Evolutionary conservation across 2,888 invertebrate species (phyloP).

Genomic region (Melipona bicolor): DNA sequence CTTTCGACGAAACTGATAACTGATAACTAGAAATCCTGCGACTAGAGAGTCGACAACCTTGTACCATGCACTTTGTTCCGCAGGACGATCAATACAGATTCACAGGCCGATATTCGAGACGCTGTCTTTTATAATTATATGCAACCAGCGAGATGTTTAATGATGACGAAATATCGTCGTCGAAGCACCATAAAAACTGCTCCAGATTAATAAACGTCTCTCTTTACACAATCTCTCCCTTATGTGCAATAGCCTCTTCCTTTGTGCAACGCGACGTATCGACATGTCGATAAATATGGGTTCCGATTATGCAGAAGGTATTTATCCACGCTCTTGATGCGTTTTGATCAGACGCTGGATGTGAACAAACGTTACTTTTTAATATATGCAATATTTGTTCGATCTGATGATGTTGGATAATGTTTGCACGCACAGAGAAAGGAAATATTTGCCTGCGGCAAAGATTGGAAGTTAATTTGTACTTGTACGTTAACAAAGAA

Average conservation of each 20-base stretch:
- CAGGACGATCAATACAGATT: conserved; percentile 44
- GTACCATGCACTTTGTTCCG: conserved; percentile 55
- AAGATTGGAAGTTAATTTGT: background rate
- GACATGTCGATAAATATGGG: background rate
- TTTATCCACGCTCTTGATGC: background rate
- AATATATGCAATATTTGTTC: background rate
- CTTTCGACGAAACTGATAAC: conserved; percentile 45
- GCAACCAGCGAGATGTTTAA: conserved; percentile 25
- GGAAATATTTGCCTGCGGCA: background rate
- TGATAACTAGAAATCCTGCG: conserved; percentile 45
- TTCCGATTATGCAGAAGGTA: too few species aligned
- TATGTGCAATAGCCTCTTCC: background rate
- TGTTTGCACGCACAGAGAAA: too few species aligned
- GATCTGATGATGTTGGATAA: too few species aligned
- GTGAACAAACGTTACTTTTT: background rate
- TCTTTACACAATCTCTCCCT: conserved; percentile 39
- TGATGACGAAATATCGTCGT: conserved; percentile 39
- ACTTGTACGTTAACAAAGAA: background rate
- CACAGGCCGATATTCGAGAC: conserved; percentile 40
- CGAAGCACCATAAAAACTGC: conserved; percentile 39
- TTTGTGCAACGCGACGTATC: conserved; percentile 8
- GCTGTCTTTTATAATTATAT: conserved; percentile 39
- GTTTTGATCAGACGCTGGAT: background rate
- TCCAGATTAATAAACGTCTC: conserved; percentile 55
- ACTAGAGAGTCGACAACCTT: conserved; percentile 63